Conservation (phyloP, 1,140 invertebrate genomes). For the Lordiphosa mommai region DNA sequence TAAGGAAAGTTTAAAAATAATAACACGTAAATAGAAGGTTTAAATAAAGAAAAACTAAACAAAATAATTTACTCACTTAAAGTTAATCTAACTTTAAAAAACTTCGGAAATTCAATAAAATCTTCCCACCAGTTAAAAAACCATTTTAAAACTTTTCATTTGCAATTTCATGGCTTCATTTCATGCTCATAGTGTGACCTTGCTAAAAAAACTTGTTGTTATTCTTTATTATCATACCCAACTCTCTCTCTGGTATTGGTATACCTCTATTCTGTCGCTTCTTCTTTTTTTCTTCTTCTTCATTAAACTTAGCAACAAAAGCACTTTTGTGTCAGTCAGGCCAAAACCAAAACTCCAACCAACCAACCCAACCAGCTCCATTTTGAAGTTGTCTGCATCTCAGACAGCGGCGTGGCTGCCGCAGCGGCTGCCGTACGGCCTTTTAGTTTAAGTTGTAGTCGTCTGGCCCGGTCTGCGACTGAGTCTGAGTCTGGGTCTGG, state of each 20-base stretch:
- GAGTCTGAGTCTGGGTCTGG: constrained; percentile 11
- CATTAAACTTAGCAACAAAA: constrained; percentile 69
- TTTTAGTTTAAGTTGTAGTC: constrained; percentile 74
- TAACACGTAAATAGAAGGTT: too few species aligned
- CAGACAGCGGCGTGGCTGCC: constrained; percentile 55
- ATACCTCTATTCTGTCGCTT: constrained; percentile 6
- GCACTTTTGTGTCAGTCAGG: constrained; percentile 74
- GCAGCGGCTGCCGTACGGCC: constrained; percentile 46
- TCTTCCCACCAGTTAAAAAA: too few species aligned
- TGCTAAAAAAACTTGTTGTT: background rate
- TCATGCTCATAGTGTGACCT: background rate
- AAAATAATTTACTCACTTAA: too few species aligned
- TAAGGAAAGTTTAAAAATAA: too few species aligned
- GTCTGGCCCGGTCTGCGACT: constrained; percentile 16
- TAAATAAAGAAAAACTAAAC: too few species aligned
- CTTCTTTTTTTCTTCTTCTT: constrained; percentile 20
- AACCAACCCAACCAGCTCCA: constrained; percentile 42
- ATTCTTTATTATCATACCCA: constrained; percentile 6
- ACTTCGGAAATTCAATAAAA: too few species aligned
- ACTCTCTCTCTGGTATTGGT: constrained; percentile 16
- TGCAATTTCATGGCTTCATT: too few species aligned
- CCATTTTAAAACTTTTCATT: too few species aligned
- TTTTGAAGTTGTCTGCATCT: constrained; percentile 75
- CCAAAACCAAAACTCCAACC: constrained; percentile 38
- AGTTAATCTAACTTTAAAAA: too few species aligned